Evolutionary conservation across 1,140 invertebrate genomes (phyloP).

Genomic region (Paraescarpia echinospica): DNA sequence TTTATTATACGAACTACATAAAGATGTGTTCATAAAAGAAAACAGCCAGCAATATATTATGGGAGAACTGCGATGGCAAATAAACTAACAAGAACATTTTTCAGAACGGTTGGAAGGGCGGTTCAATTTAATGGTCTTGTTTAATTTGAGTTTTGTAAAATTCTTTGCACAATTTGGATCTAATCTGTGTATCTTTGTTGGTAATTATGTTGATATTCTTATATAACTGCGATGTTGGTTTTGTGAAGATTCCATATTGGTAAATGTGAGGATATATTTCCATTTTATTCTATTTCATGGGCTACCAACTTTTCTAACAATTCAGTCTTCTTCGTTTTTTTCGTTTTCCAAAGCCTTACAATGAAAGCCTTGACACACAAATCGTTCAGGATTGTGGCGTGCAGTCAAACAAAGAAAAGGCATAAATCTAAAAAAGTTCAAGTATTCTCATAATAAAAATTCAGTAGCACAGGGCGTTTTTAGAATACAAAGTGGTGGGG

Average conservation of each 20-base stretch:
- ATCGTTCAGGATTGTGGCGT: not conserved
- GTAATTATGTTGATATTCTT: not conserved
- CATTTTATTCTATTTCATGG: no score
- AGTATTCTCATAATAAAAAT: not conserved
- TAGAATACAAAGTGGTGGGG: no score
- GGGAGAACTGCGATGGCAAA: no score
- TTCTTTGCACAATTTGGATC: no score
- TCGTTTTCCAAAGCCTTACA: not conserved
- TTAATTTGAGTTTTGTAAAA: no score
- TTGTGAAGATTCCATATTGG: not conserved
- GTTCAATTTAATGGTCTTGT: no score
- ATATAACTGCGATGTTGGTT: not conserved
- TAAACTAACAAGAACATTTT: no score
- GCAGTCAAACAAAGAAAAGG: not conserved
- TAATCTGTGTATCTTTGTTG: not conserved
- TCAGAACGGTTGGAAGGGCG: no score
- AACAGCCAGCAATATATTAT: no score
- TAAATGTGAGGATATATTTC: no score
- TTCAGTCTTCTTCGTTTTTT: not conserved
- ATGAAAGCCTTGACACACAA: not conserved
- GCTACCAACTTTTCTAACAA: not conserved
- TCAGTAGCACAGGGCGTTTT: not conserved
- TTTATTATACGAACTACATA: no score
- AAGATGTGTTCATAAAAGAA: no score
- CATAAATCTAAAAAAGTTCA: not conserved